Conservation (phyloP, 1,140 invertebrate genomes). For the Ceratina japonica region DNA sequence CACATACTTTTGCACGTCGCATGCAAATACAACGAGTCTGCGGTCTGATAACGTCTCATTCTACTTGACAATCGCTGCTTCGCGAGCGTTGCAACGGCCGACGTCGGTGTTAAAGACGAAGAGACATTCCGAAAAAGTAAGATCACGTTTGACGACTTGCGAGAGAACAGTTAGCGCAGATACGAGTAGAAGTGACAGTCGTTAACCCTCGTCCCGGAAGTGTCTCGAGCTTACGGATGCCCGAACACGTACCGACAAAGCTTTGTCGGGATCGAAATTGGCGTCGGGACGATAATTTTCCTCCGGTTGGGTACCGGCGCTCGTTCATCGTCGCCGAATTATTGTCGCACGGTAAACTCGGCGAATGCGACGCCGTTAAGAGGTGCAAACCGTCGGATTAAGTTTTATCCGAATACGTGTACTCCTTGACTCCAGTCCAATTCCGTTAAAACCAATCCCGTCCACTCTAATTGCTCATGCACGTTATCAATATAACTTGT, state of each 20-base stretch:
- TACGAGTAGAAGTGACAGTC: constrained; percentile 10
- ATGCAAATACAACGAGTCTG: not conserved
- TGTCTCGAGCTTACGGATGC: constrained; percentile 33
- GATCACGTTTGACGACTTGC: constrained; percentile 22
- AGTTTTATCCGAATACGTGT: constrained; percentile 7
- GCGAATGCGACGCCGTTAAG: not conserved
- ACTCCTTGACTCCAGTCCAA: not conserved
- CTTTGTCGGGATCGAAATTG: constrained; percentile 60
- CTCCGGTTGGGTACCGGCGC: constrained; percentile 24
- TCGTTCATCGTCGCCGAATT: constrained; percentile 52
- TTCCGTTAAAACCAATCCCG: no score
- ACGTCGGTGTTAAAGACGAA: no score
- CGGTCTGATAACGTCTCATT: no score
- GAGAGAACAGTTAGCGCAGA: constrained; percentile 15
- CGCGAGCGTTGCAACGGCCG: no score
- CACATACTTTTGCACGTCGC: no score
- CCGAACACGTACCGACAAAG: constrained; percentile 7
- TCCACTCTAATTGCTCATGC: no score
- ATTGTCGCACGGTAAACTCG: constrained; percentile 50
- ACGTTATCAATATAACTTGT: no score
- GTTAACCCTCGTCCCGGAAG: constrained; percentile 28
- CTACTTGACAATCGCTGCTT: no score
- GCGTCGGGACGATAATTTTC: constrained; percentile 58
- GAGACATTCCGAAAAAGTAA: not conserved
- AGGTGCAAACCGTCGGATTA: not conserved